Evolutionary conservation across 2,113 vertebrate species (phyloP).

Genomic region (Pseudolaguvia tuberculata): DNA sequence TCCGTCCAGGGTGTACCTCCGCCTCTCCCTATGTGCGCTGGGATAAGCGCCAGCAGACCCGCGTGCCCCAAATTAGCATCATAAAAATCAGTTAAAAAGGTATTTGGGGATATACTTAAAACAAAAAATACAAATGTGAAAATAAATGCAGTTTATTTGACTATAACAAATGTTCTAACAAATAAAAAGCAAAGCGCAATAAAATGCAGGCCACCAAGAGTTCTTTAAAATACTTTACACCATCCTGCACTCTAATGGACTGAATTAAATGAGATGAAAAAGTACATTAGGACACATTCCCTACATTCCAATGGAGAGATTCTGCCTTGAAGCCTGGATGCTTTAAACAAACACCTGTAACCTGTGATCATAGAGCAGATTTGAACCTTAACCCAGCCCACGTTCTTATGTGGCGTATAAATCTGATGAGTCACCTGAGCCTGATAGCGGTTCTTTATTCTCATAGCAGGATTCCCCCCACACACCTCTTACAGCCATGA

Average conservation of each 20-base stretch:
- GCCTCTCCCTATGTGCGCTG: no score
- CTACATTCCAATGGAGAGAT: conserved; percentile 44
- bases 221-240: conserved; percentile 24
- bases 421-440: conserved; percentile 47
- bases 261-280: conserved; percentile 24
- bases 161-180: not conserved
- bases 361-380: conserved; percentile 53
- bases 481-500: conserved; percentile 41
- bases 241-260: conserved; percentile 7
- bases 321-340: conserved; percentile 43
- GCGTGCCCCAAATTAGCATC: no score
- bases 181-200: conserved; percentile 7
- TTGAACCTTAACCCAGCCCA: conserved; percentile 25
- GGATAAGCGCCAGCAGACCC: no score
- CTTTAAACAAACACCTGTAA: conserved; percentile 61
- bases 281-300: conserved; percentile 50
- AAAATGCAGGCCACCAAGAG: conserved; percentile 18
- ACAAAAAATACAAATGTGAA: not conserved
- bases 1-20: no score
- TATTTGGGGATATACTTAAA: not conserved
- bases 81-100: not conserved
- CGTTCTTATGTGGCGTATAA: conserved; percentile 40
- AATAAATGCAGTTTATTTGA: not conserved
- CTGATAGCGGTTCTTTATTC: conserved; percentile 38
- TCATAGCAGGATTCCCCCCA: conserved; percentile 13